These are phyloP conservation scores for Xylota segnis DNA, from an alignment of 2,888 invertebrate species.

Conservation along the genomic window DNA sequence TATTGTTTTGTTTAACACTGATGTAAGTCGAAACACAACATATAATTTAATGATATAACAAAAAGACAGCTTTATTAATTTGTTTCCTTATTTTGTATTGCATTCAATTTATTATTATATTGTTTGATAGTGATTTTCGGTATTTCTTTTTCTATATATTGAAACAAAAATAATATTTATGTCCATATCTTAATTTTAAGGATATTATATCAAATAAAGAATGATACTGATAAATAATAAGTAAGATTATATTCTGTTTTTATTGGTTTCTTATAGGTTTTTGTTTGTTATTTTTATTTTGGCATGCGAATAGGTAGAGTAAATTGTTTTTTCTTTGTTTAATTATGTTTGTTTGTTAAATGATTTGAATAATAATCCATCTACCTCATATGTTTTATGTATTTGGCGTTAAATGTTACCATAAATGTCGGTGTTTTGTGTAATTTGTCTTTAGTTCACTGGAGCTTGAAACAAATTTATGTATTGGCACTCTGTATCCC, in stretches of 20 bases:
- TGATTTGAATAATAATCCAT: constrained; percentile 35
- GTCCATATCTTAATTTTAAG: constrained; percentile 75
- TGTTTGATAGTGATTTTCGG: constrained; percentile 42
- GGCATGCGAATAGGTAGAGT: not conserved
- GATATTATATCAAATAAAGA: constrained; percentile 74
- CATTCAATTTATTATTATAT: constrained; percentile 31
- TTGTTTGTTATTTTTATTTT: not conserved
- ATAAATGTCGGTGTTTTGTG: constrained; percentile 11
- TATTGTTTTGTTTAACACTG: constrained; percentile 24
- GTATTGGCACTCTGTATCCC: not conserved
- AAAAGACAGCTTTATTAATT: constrained; percentile 72
- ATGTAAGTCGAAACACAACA: constrained; percentile 34
- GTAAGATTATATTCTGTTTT: constrained; percentile 67
- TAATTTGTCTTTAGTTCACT: not conserved
- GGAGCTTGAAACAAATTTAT: not conserved
- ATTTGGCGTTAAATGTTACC: constrained; percentile 13
- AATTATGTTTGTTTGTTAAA: not conserved
- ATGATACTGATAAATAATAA: constrained; percentile 75
- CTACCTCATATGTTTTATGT: constrained; percentile 40
- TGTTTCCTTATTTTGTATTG: constrained; percentile 38
- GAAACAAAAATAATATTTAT: constrained; percentile 45
- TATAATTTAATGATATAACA: constrained; percentile 60
- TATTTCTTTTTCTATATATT: constrained; percentile 32
- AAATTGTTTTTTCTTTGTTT: constrained; percentile 2
- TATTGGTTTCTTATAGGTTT: constrained; percentile 19